Evolutionary conservation across 1,140 invertebrate genomes (phyloP).

Genomic region (Chelonus insularis): DNA sequence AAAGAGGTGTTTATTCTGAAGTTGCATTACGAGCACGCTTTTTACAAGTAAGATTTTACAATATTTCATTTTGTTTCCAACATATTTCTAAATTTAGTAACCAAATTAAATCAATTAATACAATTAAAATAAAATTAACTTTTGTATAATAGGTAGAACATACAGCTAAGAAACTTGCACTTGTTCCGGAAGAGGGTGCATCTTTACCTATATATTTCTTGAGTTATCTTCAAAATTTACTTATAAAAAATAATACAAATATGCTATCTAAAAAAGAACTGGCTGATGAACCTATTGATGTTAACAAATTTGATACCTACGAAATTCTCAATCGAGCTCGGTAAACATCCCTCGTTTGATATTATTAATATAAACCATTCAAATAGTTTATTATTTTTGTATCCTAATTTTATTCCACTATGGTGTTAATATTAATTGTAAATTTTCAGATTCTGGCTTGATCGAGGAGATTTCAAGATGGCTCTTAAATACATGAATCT

Average conservation of each 20-base stretch:
- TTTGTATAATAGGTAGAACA: constrained; percentile 64
- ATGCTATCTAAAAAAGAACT: constrained; percentile 71
- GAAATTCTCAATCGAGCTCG: constrained; percentile 85
- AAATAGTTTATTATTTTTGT: not conserved
- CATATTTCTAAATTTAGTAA: too few relatives aligned
- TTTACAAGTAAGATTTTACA: constrained; percentile 65
- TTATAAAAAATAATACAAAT: constrained; percentile 68
- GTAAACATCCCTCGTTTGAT: constrained; percentile 54
- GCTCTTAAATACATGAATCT: constrained; percentile 90
- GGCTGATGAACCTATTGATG: constrained; percentile 70
- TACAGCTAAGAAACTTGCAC: constrained; percentile 73
- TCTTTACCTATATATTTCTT: constrained; percentile 80
- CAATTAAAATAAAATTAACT: too few relatives aligned
- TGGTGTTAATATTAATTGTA: not conserved
- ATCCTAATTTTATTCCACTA: not conserved
- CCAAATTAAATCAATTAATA: too few relatives aligned
- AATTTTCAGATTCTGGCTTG: constrained; percentile 75
- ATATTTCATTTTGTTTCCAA: too few relatives aligned
- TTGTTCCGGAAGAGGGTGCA: constrained; percentile 82
- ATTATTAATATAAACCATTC: not conserved
- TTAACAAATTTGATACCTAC: constrained; percentile 76
- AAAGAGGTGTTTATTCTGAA: constrained; percentile 84
- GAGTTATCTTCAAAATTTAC: constrained; percentile 82
- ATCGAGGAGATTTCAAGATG: constrained; percentile 80
- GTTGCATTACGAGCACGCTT: constrained; percentile 83